Conservation (phyloP, 2,888 invertebrate genomes). For the Eupeodes latifasciatus region DNA sequence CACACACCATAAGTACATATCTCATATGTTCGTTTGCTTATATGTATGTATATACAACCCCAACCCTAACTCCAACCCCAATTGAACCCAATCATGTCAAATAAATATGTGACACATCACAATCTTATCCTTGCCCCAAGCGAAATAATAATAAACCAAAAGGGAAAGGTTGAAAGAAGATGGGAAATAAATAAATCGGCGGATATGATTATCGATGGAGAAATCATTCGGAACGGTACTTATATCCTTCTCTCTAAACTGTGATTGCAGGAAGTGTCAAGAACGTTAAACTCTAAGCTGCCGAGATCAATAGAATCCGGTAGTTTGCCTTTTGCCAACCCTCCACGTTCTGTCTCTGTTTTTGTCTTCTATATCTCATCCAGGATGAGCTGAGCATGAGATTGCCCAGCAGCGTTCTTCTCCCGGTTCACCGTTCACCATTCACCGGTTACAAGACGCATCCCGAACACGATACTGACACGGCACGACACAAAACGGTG, state of each 20-base stretch:
- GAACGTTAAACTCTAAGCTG: slow-evolving; percentile 71
- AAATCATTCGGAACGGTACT: slow-evolving; percentile 67
- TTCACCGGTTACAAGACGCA: slow-evolving; percentile 68
- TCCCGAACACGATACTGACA: slow-evolving; percentile 53
- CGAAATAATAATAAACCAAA: not conserved
- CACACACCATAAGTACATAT: slow-evolving; percentile 26
- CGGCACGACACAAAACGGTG: slow-evolving; percentile 69
- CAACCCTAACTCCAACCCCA: slow-evolving; percentile 26
- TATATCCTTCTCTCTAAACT: slow-evolving; percentile 50
- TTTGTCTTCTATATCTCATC: not conserved
- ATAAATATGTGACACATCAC: slow-evolving; percentile 72
- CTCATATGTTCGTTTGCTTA: slow-evolving; percentile 13
- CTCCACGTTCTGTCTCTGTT: not conserved
- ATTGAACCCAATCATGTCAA: slow-evolving; percentile 71
- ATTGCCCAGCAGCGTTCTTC: slow-evolving; percentile 65
- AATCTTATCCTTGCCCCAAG: slow-evolving; percentile 19
- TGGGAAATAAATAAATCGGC: slow-evolving; percentile 71
- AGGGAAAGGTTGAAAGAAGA: slow-evolving; percentile 41
- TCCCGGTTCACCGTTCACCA: slow-evolving; percentile 1
- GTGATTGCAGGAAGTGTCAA: slow-evolving; percentile 76
- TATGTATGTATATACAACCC: not conserved
- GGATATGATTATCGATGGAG: slow-evolving; percentile 75
- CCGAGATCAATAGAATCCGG: slow-evolving; percentile 70
- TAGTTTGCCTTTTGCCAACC: slow-evolving; percentile 59
- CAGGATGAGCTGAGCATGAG: not conserved